Evolutionary conservation across 1,140 invertebrate species (phyloP).

Genomic region (Oreohelix idahoensis): DNA sequence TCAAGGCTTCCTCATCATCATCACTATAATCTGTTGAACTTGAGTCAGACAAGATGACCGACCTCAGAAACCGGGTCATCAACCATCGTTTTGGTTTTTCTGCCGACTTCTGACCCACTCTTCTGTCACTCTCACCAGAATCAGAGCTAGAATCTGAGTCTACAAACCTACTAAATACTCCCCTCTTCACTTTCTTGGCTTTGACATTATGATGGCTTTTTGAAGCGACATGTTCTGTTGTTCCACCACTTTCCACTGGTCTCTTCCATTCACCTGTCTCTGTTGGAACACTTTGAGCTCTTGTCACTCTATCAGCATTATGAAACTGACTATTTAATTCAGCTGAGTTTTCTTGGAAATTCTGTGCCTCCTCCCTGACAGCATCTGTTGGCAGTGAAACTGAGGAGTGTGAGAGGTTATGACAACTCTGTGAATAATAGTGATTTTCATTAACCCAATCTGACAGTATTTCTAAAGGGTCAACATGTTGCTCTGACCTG

Average conservation of each 20-base stretch:
- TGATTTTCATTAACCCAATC: not conserved
- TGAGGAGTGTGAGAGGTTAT: not conserved
- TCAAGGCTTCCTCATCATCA: not conserved
- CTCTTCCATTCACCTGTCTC: not conserved
- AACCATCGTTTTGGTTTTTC: conserved; percentile 8
- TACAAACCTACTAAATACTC: not conserved
- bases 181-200: not conserved
- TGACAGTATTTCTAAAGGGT: not conserved
- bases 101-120: not conserved
- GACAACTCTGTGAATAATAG: not conserved
- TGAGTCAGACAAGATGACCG: conserved; percentile 17
- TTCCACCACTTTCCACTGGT: not conserved
- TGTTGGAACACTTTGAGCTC: conserved; percentile 29
- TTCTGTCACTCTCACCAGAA: not conserved
- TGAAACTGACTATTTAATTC: not conserved
- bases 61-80: conserved; percentile 16
- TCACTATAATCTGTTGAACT: conserved; percentile 17
- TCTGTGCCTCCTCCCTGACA: not conserved
- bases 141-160: not conserved
- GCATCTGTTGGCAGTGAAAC: not conserved
- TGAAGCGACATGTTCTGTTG: not conserved
- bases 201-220: not conserved
- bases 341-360: not conserved
- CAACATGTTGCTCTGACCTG: not conserved
- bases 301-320: not conserved